Evolutionary conservation across 2,888 invertebrate genomes (phyloP).

Genomic region (Harpalus rubripes): DNA sequence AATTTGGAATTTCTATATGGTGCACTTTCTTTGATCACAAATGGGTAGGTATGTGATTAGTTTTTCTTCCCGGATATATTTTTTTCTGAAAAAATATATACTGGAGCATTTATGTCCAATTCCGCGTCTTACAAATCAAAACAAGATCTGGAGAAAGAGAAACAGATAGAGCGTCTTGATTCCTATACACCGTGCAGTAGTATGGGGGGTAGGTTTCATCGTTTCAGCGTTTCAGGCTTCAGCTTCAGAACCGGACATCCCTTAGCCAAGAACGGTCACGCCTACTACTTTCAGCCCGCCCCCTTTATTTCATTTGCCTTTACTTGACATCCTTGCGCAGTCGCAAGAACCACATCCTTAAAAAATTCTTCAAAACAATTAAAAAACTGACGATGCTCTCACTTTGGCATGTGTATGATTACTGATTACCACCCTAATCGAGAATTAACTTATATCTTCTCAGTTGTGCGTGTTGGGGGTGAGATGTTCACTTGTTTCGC

Average conservation of each 20-base stretch:
- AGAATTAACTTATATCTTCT: neutral
- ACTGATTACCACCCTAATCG: neutral
- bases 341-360: neutral
- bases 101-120: neutral
- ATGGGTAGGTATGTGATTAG: neutral
- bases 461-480: neutral
- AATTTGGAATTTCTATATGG: too few species aligned
- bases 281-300: slow-evolving; percentile 75
- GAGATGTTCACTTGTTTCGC: slow-evolving; percentile 16
- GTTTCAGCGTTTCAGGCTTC: slow-evolving; percentile 1
- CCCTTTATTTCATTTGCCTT: slow-evolving; percentile 72
- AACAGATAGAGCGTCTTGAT: slow-evolving; percentile 5
- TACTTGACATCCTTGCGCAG: slow-evolving; percentile 71
- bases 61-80: neutral
- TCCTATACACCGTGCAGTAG: neutral
- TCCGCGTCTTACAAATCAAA: neutral
- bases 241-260: slow-evolving; percentile 74
- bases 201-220: neutral
- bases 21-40: too few species aligned
- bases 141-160: slow-evolving; percentile 5
- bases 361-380: neutral
- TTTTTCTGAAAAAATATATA: slow-evolving; percentile 4
- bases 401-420: neutral
- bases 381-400: neutral
- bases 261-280: slow-evolving; percentile 74